Evolutionary conservation across 2,113 vertebrate genomes (phyloP).

Genomic region (Laterallus jamaicensis): DNA sequence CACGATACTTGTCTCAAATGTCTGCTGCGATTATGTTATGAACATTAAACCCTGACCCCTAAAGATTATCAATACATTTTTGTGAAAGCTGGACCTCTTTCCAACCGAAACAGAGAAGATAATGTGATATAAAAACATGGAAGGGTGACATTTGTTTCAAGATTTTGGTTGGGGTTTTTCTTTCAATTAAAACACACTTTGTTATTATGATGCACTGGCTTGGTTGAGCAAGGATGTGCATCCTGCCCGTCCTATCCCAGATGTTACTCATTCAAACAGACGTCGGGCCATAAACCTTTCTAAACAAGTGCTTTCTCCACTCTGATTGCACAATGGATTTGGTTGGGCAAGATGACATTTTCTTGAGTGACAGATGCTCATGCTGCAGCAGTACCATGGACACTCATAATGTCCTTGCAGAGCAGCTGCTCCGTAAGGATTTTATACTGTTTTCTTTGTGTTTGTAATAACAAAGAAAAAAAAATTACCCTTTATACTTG

Average conservation of each 20-base stretch:
- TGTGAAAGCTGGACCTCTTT: not conserved
- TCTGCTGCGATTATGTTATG: not conserved
- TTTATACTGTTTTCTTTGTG: not conserved
- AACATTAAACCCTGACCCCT: not conserved
- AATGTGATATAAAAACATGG: not conserved
- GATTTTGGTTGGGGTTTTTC: not conserved
- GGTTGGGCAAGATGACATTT: conserved; percentile 36
- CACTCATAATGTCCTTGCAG: not conserved
- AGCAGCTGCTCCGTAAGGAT: conserved; percentile 9
- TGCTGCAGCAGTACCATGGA: not conserved
- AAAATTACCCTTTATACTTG: not conserved
- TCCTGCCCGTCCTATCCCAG: not conserved
- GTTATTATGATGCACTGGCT: not conserved
- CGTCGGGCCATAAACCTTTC: conserved; percentile 30
- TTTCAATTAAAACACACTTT: not conserved
- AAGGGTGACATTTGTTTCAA: not conserved
- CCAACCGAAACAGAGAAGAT: not conserved
- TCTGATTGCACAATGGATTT: conserved; percentile 37
- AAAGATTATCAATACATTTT: not conserved
- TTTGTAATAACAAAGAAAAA: not conserved
- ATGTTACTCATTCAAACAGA: conserved; percentile 15
- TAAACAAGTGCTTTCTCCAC: conserved; percentile 49
- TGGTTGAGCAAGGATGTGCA: not conserved
- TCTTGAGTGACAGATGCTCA: conserved; percentile 56
- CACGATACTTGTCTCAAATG: not conserved